A percentile compares a stretch with the other conserved stretches of the same genome.
These are phyloP conservation scores for Ernsta delagoae DNA, from an alignment of 2,888 invertebrate species.

Conservation along the genomic window DNA sequence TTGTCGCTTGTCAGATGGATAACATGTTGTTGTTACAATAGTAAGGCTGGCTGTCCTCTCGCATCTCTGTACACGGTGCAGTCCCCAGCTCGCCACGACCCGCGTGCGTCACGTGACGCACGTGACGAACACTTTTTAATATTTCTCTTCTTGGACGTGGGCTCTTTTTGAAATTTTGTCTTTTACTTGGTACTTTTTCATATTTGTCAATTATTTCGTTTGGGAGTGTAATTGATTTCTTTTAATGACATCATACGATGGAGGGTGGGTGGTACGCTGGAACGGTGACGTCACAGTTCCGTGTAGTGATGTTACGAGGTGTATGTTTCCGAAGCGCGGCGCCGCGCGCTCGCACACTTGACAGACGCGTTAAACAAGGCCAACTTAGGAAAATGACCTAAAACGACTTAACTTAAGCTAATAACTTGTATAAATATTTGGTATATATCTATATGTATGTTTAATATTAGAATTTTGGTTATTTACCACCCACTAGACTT, in stretches of 20 bases:
- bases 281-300: constrained; percentile 51
- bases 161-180: constrained; percentile 70
- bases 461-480: constrained; percentile 85
- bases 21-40: neutral
- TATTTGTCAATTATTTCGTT: constrained; percentile 49
- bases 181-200: constrained; percentile 58
- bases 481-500: constrained; percentile 83
- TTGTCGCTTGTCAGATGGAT: constrained; percentile 35
- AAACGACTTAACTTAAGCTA: constrained; percentile 84
- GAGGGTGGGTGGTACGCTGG: constrained; percentile 39
- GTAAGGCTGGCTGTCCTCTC: constrained; percentile 20
- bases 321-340: constrained; percentile 43
- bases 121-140: constrained; percentile 64
- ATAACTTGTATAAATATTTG: constrained; percentile 84
- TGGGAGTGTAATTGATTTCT: constrained; percentile 70
- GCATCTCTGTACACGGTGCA: constrained; percentile 42
- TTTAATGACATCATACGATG: constrained; percentile 61
- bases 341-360: constrained; percentile 59
- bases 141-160: constrained; percentile 74
- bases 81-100: constrained; percentile 56
- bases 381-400: constrained; percentile 81
- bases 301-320: constrained; percentile 45
- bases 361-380: constrained; percentile 80
- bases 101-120: constrained; percentile 52
- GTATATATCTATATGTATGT: constrained; percentile 84